These are phyloP conservation scores for Ophioninae sp. DNA, from an alignment of 2,888 invertebrate genomes.

Conservation along the genomic window DNA sequence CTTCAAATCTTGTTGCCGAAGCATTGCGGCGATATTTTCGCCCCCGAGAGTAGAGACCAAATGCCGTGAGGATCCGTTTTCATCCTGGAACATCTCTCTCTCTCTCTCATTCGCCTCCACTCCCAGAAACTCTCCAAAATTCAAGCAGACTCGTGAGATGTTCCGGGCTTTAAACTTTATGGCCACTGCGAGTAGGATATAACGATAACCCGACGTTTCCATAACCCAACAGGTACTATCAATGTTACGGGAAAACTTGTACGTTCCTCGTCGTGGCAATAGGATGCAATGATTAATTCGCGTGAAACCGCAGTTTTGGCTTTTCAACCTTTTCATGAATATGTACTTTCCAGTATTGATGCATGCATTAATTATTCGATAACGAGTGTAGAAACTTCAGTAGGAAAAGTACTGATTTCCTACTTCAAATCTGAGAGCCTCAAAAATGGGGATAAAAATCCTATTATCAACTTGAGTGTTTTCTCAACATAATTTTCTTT, in stretches of 20 bases:
- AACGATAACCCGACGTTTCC: slow-evolving; percentile 38
- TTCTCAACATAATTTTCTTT: background rate
- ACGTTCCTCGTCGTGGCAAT: slow-evolving; percentile 29
- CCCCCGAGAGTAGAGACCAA: slow-evolving; percentile 31
- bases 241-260: slow-evolving; percentile 33
- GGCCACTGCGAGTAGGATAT: slow-evolving; percentile 40
- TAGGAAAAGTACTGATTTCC: too few species aligned
- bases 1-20: slow-evolving; percentile 37
- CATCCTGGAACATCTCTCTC: slow-evolving; percentile 20
- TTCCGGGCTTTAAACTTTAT: slow-evolving; percentile 60
- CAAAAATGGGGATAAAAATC: too few species aligned
- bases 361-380: background rate
- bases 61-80: slow-evolving; percentile 44
- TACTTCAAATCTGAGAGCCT: too few species aligned
- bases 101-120: slow-evolving; percentile 26
- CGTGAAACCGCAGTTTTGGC: background rate
- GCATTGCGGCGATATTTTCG: slow-evolving; percentile 47
- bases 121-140: slow-evolving; percentile 29
- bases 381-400: background rate
- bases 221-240: slow-evolving; percentile 3
- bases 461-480: background rate
- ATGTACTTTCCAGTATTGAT: background rate
- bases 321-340: background rate
- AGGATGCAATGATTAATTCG: slow-evolving; percentile 51
- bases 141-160: slow-evolving; percentile 55